Evolutionary conservation across 2,113 vertebrate species (phyloP).

Genomic region (Oriolus oriolus): DNA sequence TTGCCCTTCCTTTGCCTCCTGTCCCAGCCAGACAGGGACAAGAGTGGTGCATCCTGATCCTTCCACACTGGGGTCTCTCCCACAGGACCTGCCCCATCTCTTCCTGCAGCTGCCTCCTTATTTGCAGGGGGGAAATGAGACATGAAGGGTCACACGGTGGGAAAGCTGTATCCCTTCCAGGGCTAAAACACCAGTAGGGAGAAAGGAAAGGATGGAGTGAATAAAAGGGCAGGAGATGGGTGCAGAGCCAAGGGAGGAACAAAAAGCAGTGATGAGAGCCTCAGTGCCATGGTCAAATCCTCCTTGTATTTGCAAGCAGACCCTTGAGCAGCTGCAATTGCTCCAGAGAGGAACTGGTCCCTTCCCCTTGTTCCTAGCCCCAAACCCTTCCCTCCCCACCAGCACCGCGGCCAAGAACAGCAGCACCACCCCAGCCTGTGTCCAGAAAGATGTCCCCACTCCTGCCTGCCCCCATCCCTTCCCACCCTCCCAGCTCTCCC

Average conservation of each 20-base stretch:
- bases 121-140: background rate
- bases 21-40: background rate
- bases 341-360: background rate
- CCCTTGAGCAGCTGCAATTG: background rate
- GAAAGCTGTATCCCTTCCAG: background rate
- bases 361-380: background rate
- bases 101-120: background rate
- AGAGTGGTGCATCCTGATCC: background rate
- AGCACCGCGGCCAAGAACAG: background rate
- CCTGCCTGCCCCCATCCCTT: background rate
- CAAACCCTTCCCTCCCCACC: background rate
- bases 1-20: background rate
- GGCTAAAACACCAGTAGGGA: rapidly evolving
- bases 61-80: background rate
- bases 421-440: background rate
- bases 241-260: background rate
- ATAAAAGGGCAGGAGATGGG: background rate
- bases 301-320: background rate
- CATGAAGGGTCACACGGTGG: rapidly evolving
- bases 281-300: background rate
- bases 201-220: background rate
- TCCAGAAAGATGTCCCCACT: background rate
- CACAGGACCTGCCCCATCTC: background rate
- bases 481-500: background rate
- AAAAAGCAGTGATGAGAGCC: background rate